Percentiles rank a stretch among this genome's conserved stretches.
Evolutionary conservation across 2,113 vertebrate genomes (phyloP).

Genomic region (Choloepus hoffmanni): DNA sequence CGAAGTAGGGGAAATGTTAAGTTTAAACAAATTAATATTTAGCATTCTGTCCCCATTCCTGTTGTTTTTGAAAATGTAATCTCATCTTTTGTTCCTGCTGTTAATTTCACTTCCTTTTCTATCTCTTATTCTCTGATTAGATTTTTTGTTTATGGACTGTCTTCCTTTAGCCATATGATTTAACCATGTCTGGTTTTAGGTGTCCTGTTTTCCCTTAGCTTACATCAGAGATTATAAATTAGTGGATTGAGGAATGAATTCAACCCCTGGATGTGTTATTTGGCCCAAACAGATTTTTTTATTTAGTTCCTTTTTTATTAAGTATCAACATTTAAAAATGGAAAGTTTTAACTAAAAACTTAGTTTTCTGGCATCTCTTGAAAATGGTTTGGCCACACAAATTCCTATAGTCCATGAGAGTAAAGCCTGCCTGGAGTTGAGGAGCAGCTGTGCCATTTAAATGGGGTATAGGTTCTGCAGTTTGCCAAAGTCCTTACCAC

Average conservation of each 20-base stretch:
- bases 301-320: neutral
- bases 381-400: neutral
- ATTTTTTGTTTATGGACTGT: neutral
- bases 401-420: neutral
- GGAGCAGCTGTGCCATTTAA: rapidly evolving
- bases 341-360: neutral
- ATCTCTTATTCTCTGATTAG: neutral
- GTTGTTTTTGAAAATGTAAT: neutral
- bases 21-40: neutral
- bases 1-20: neutral
- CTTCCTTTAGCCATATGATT: neutral
- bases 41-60: neutral
- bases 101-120: neutral
- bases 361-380: neutral
- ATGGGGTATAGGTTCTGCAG: neutral
- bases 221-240: neutral
- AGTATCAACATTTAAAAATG: constrained; percentile 3
- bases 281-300: neutral
- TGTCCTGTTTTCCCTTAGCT: neutral
- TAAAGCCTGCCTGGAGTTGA: neutral
- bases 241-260: neutral
- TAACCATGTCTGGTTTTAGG: neutral
- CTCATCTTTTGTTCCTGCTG: neutral
- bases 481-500: neutral
- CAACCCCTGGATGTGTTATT: neutral